Conservation (phyloP, 2,888 invertebrate species). For the Thelaira solivaga region DNA sequence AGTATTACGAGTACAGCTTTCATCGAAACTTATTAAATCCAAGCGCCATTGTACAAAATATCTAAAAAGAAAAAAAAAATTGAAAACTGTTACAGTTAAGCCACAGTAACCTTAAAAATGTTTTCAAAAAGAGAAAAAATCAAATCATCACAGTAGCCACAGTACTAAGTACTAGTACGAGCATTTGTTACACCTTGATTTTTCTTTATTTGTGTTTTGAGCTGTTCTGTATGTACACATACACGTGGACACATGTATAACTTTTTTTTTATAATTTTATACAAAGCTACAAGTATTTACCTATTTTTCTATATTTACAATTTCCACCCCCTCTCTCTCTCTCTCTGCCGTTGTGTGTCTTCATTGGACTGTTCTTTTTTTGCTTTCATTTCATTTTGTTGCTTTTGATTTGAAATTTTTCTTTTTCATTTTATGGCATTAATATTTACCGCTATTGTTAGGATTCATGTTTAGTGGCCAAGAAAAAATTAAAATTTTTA, state of each 20-base stretch:
- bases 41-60: conserved; percentile 41
- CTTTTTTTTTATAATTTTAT: conserved; percentile 26
- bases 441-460: conserved; percentile 52
- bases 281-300: not conserved
- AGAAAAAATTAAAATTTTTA: conserved; percentile 48
- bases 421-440: conserved; percentile 44
- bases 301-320: not conserved
- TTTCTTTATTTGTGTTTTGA: too few species aligned
- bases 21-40: conserved; percentile 53
- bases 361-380: conserved; percentile 14
- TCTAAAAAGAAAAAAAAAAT: conserved; percentile 16
- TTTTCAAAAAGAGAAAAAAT: conserved; percentile 4
- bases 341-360: conserved; percentile 56
- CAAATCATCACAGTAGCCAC: conserved; percentile 20
- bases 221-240: too few species aligned
- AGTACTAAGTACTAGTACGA: not conserved
- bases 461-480: conserved; percentile 20
- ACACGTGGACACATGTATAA: too few species aligned
- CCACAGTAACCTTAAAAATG: conserved; percentile 16
- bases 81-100: too few species aligned
- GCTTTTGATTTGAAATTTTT: not conserved
- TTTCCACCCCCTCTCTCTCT: conserved; percentile 30
- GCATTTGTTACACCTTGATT: conserved; percentile 44
- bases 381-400: not conserved
- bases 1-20: too few species aligned